Conservation (phyloP, 2,888 invertebrate species). For the Apomyelois bistriatella region DNA sequence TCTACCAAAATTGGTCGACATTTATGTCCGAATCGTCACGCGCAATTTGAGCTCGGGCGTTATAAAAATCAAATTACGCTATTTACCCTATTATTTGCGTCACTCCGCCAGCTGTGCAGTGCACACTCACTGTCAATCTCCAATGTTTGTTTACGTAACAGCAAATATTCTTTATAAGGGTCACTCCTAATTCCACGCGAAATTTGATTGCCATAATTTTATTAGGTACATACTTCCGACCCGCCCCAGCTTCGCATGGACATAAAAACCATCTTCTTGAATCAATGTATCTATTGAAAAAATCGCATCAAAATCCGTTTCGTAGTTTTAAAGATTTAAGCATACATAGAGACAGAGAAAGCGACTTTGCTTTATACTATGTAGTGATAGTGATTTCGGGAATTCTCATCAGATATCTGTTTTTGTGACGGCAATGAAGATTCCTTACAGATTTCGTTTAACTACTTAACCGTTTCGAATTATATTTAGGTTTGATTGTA, state of each 20-base stretch:
- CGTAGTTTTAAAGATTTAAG: too few relatives aligned
- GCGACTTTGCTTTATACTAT: too few relatives aligned
- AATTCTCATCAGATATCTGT: constrained; percentile 38
- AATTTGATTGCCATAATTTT: constrained; percentile 70
- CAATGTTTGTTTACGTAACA: constrained; percentile 75
- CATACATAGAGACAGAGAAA: too few relatives aligned
- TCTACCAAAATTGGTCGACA: neutral
- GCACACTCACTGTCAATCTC: constrained; percentile 79
- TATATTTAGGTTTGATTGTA: too few relatives aligned
- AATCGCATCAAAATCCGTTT: too few relatives aligned
- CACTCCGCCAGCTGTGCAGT: constrained; percentile 75
- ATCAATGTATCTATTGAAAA: too few relatives aligned
- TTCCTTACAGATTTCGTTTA: neutral
- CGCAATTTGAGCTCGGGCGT: constrained; percentile 62
- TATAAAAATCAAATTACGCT: constrained; percentile 73
- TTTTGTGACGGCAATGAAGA: constrained; percentile 17
- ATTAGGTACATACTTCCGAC: constrained; percentile 34
- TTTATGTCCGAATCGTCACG: constrained; percentile 34
- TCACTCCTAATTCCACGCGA: constrained; percentile 61
- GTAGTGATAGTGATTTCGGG: too few relatives aligned
- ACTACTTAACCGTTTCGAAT: too few relatives aligned
- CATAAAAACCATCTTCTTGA: too few relatives aligned
- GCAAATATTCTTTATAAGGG: constrained; percentile 68
- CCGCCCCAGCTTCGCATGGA: too few relatives aligned
- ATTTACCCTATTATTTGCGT: constrained; percentile 77